Percentiles rank a stretch among this genome's conserved stretches.
These are phyloP conservation scores for Glandiceps talaboti DNA, from an alignment of 53 echinoderm and acorn worm genomes.

Conservation along the genomic window DNA sequence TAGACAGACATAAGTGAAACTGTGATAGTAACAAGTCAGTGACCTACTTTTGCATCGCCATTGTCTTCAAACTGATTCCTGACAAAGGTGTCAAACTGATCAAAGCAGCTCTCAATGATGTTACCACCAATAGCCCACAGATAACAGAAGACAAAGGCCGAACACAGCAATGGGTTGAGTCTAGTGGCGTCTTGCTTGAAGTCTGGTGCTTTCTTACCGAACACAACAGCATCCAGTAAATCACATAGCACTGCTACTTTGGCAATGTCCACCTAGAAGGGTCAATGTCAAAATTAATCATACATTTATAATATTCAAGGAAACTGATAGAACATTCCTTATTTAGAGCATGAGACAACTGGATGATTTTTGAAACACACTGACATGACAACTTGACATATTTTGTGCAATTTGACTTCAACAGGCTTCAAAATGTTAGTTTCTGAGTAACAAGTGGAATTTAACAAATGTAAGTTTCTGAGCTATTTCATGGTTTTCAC, in stretches of 20 bases:
- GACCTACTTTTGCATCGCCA: slow-evolving; percentile 85
- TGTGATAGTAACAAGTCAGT: too few species aligned
- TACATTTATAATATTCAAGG: too few species aligned
- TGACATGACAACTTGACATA: too few species aligned
- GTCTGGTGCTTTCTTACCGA: slow-evolving; percentile 49
- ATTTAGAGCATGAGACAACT: too few species aligned
- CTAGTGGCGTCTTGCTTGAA: slow-evolving; percentile 66
- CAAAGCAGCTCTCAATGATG: slow-evolving; percentile 83
- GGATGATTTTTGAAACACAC: too few species aligned
- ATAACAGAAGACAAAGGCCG: slow-evolving; percentile 96
- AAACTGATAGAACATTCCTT: too few species aligned
- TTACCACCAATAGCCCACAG: slow-evolving; percentile 87
- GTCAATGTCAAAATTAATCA: not conserved
- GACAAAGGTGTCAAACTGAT: slow-evolving; percentile 86
- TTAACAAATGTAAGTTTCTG: too few species aligned
- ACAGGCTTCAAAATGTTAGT: too few species aligned
- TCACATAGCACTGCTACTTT: slow-evolving; percentile 87
- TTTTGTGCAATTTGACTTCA: too few species aligned
- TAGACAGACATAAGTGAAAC: too few species aligned
- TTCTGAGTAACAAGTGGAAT: too few species aligned
- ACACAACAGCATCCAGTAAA: slow-evolving; percentile 70
- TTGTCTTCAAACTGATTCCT: slow-evolving; percentile 98
- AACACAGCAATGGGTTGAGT: slow-evolving; percentile 83
- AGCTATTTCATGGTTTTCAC: too few species aligned
- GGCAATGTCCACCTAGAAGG: slow-evolving; percentile 78